These are phyloP conservation scores for Hanleya hanleyi DNA, from an alignment of 2,888 invertebrate genomes.

Conservation along the genomic window DNA sequence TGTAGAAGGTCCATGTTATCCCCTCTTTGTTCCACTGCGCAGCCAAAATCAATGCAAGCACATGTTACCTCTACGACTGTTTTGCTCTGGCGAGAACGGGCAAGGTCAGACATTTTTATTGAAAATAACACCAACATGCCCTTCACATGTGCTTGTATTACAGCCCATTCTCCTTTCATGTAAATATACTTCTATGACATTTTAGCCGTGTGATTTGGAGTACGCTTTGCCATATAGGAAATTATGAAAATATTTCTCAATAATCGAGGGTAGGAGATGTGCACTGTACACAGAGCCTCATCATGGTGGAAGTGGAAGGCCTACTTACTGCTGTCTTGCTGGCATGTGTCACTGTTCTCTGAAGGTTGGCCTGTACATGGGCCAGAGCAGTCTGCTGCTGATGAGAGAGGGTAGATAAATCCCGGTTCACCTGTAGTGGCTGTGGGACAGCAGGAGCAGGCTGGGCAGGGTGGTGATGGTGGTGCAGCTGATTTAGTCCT, in stretches of 20 bases:
- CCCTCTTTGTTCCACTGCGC: slow-evolving; percentile 6
- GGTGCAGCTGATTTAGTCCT: slow-evolving; percentile 34
- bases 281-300: too few species aligned
- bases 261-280: too few species aligned
- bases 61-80: not conserved
- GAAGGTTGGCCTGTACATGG: slow-evolving; percentile 15
- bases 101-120: too few species aligned
- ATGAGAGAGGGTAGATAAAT: slow-evolving; percentile 3
- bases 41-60: slow-evolving; percentile 1
- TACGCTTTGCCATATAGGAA: too few species aligned
- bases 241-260: too few species aligned
- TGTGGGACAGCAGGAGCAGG: not conserved
- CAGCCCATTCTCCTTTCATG: too few species aligned
- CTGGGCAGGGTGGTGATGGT: not conserved
- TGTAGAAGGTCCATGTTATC: slow-evolving; percentile 4
- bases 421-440: not conserved
- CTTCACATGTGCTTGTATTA: too few species aligned
- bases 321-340: slow-evolving; percentile 7
- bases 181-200: too few species aligned
- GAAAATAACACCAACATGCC: too few species aligned
- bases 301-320: too few species aligned
- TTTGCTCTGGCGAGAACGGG: too few species aligned
- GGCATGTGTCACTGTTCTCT: slow-evolving; percentile 9
- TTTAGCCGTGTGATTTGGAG: too few species aligned
- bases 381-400: slow-evolving; percentile 9